Percentiles rank a stretch among this genome's conserved stretches.
Evolutionary conservation across 2,888 invertebrate genomes (phyloP).

Genomic region (Teleiodes luculella): DNA sequence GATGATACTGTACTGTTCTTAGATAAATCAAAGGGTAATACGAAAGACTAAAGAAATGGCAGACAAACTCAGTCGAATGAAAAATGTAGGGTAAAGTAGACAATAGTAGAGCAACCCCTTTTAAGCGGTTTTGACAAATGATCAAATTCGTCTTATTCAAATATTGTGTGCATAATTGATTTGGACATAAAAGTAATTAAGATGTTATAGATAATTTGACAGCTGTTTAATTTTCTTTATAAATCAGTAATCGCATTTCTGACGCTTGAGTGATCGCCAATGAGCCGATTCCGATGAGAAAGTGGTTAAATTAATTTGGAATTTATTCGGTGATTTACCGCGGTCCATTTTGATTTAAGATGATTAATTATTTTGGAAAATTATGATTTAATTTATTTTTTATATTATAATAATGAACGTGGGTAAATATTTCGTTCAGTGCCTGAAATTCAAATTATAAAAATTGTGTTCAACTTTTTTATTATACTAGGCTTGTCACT

Average conservation of each 20-base stretch:
- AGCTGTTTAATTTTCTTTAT: slow-evolving; percentile 49
- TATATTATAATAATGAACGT: too few species aligned
- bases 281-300: slow-evolving; percentile 47
- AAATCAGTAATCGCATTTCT: slow-evolving; percentile 51
- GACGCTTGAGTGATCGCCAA: slow-evolving; percentile 49
- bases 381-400: not conserved
- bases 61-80: not conserved
- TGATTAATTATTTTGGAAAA: slow-evolving; percentile 26
- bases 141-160: slow-evolving; percentile 67
- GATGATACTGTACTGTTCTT: slow-evolving; percentile 14
- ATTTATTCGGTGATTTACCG: slow-evolving; percentile 18
- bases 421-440: too few species aligned
- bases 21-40: not conserved
- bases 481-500: too few species aligned
- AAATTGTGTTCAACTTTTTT: too few species aligned
- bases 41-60: not conserved
- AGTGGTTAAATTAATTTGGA: slow-evolving; percentile 26
- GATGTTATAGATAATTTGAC: slow-evolving; percentile 46
- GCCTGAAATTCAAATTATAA: too few species aligned
- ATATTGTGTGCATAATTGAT: slow-evolving; percentile 65
- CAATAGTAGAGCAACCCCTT: slow-evolving; percentile 31
- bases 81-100: slow-evolving; percentile 27
- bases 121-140: slow-evolving; percentile 52
- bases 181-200: slow-evolving; percentile 65
- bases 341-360: slow-evolving; percentile 22